These are phyloP conservation scores for Psittacula cyanocephala DNA, from an alignment of 2,113 vertebrate species.

Conservation along the genomic window DNA sequence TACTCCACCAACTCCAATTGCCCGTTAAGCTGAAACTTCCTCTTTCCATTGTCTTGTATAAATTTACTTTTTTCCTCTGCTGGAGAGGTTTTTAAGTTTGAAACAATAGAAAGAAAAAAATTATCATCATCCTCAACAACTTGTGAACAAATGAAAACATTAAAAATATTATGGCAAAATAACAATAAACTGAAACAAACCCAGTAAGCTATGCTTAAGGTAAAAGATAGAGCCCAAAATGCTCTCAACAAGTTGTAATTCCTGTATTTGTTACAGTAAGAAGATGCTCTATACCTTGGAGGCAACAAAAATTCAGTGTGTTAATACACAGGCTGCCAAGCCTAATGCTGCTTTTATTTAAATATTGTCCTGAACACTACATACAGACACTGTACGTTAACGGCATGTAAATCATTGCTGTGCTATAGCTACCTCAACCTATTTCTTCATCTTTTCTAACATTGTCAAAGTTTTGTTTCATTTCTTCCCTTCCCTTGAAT, in stretches of 20 bases:
- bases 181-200: neutral
- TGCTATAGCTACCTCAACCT: constrained; percentile 29
- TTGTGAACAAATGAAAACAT: neutral
- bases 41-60: neutral
- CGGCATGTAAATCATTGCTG: constrained; percentile 40
- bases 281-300: constrained; percentile 57
- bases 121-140: neutral
- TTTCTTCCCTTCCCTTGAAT: constrained; percentile 49
- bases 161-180: neutral
- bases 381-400: neutral
- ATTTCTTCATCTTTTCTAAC: constrained; percentile 34
- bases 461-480: constrained; percentile 64
- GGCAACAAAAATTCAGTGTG: constrained; percentile 50
- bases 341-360: constrained; percentile 52
- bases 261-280: constrained; percentile 29
- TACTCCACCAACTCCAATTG: neutral
- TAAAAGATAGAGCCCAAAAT: constrained; percentile 8
- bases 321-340: constrained; percentile 42
- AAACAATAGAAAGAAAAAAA: neutral
- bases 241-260: neutral
- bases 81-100: neutral
- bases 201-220: neutral
- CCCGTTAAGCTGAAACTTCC: neutral
- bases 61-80: neutral
- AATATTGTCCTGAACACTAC: constrained; percentile 50